A percentile compares a stretch with the other conserved stretches of the same genome.
Conservation (phyloP, 2,888 invertebrate genomes). For the Tipula confusa region DNA sequence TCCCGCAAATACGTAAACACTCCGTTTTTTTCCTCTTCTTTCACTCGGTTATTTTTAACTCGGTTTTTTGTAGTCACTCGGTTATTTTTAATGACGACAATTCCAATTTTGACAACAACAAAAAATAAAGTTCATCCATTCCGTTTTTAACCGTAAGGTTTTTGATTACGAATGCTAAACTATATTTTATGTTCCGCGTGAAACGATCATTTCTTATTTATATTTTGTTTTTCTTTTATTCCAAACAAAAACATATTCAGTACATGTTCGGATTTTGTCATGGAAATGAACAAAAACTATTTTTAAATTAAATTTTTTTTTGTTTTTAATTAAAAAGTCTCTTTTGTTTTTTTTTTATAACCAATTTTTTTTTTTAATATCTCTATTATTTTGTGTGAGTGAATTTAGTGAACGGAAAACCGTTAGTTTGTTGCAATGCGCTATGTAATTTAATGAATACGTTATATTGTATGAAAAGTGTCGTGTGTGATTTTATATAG, state of each 20-base stretch:
- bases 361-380: neutral
- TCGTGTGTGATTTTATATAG: neutral
- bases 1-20: too few relatives aligned
- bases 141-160: too few relatives aligned
- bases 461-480: neutral
- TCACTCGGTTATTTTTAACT: too few relatives aligned
- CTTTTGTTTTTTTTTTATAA: too few relatives aligned
- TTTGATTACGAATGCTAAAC: neutral
- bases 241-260: conserved; percentile 25
- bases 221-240: conserved; percentile 12
- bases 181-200: neutral
- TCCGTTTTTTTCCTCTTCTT: too few relatives aligned
- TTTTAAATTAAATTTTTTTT: neutral
- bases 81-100: too few relatives aligned
- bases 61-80: too few relatives aligned
- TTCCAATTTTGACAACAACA: too few relatives aligned
- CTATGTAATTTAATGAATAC: neutral
- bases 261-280: conserved; percentile 25
- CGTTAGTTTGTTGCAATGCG: neutral
- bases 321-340: neutral
- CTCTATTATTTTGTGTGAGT: neutral
- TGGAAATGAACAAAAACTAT: neutral
- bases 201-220: neutral
- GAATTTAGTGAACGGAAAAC: neutral
- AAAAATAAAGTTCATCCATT: too few relatives aligned